Conservation (phyloP, 2,888 invertebrate genomes). For the Petrolisthes cinctipes region DNA sequence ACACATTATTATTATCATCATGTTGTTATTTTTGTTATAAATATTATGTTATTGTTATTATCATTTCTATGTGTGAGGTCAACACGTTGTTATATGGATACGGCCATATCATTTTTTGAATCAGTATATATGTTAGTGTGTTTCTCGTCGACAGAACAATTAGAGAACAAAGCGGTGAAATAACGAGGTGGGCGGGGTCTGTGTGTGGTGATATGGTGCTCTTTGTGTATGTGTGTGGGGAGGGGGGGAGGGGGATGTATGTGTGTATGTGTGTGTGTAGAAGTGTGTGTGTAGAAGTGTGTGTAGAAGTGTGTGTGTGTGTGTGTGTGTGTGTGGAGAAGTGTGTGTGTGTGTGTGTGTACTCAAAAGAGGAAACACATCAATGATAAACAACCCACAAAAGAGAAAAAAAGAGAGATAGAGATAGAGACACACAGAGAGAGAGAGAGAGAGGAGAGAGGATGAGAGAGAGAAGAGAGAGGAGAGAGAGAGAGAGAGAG, state of each 20-base stretch:
- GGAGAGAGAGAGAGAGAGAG: background rate
- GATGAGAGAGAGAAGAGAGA: background rate
- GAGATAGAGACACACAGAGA: background rate
- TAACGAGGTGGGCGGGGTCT: background rate
- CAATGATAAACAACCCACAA: no score
- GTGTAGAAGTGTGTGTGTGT: conserved; percentile 30
- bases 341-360: background rate
- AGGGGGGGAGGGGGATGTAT: background rate
- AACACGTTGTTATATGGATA: no score
- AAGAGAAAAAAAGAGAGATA: background rate
- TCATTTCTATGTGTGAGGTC: no score
- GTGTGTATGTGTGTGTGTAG: background rate
- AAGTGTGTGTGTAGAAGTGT: background rate
- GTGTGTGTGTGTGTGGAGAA: conserved; percentile 2
- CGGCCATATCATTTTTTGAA: no score
- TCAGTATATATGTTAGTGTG: background rate
- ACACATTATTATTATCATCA: no score
- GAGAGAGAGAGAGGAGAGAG: background rate
- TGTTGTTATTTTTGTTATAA: no score
- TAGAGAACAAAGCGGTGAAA: background rate
- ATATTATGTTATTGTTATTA: no score
- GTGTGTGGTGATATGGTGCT: background rate
- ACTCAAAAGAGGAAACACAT: no score
- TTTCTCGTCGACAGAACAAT: background rate
- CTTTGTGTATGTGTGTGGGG: background rate